A percentile compares a stretch with the other conserved stretches of the same genome.
phyloP scores from a whole-genome alignment of 2,797 vertebrate species.

The Acanthiza pusilla region DNA sequence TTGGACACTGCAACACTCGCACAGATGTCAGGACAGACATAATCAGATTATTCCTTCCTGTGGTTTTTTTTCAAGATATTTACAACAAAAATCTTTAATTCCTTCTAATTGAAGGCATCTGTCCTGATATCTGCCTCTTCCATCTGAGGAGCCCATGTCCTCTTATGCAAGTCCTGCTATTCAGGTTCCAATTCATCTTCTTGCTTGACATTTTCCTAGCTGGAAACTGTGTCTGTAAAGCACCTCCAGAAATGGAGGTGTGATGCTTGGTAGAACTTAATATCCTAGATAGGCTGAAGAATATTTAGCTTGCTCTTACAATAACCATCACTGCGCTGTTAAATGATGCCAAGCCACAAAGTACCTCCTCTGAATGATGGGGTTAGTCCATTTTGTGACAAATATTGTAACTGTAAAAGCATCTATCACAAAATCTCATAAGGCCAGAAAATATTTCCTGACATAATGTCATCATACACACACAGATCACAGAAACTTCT shows the following conservation, averaged over 20 bases:
- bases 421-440: not conserved
- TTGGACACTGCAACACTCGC: not conserved
- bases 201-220: not conserved
- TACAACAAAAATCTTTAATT: not conserved
- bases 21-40: not conserved
- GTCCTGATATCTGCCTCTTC: not conserved
- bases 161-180: not conserved
- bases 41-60: not conserved
- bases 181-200: not conserved
- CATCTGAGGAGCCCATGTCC: not conserved
- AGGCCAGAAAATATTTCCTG: not conserved
- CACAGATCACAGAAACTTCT: not conserved
- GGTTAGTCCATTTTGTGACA: not conserved
- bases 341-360: not conserved
- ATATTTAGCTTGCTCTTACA: slow-evolving; percentile 20
- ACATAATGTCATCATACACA: not conserved
- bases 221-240: not conserved
- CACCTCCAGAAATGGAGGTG: slow-evolving; percentile 3
- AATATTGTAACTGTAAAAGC: not conserved
- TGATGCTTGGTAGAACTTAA: not conserved
- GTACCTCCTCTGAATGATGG: not conserved
- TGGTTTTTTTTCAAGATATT: not conserved
- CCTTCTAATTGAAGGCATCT: not conserved
- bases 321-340: not conserved
- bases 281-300: not conserved